Evolutionary conservation across 2,113 vertebrate species (phyloP), one percentile per base, ranked within the genome.

Genomic region (Pyxicephalus adspersus): DNA sequence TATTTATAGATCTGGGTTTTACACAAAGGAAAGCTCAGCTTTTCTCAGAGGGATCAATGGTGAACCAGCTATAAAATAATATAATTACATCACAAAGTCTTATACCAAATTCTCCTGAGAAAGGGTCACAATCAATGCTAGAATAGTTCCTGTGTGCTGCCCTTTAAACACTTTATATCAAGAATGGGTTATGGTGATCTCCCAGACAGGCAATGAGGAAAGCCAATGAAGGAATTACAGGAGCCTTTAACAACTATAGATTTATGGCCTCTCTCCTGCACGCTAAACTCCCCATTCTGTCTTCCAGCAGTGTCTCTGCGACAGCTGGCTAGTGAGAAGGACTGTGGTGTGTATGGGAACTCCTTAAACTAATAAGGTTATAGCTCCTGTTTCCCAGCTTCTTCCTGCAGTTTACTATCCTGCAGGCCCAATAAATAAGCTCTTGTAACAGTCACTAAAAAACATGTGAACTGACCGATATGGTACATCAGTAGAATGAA

Each of bases 131-230:
- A 74, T 65, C 60, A 29, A 66, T 82, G 52, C 61, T 50, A 63
- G 51, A 82, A 81, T 74, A 50, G 80, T 82, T 71, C 61, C 70
- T 29, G 16, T 31, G 38, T 55, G 17, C 80, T 82, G 80, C 58
- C 61, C 61, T 82, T 57, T 82, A 82, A 75, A 82, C 52, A 75
- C 61, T 65, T 82, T 82, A 50, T 75, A 75, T 58, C 60, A 75
- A 25, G 51, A 82, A 28, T 66, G 54, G 63, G 80, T 71, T 66
- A 66, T 66, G 34, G 28, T n/a, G 61, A 75, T 57, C 61, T 82
- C 61, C 29, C 50, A 67, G 71, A 64, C 64, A 79, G 76, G 79
- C 70, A 81, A 16, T 81, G 51, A 55, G 60, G 26, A 31, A 82
- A 82, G 15, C 58, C 67, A 65, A 72, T 23, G 67, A 72, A 72